Percentiles rank a stretch among this genome's conserved stretches.
These are phyloP conservation scores for Trialeurodes vaporariorum DNA, from an alignment of 1,140 invertebrate genomes.

Conservation along the genomic window DNA sequence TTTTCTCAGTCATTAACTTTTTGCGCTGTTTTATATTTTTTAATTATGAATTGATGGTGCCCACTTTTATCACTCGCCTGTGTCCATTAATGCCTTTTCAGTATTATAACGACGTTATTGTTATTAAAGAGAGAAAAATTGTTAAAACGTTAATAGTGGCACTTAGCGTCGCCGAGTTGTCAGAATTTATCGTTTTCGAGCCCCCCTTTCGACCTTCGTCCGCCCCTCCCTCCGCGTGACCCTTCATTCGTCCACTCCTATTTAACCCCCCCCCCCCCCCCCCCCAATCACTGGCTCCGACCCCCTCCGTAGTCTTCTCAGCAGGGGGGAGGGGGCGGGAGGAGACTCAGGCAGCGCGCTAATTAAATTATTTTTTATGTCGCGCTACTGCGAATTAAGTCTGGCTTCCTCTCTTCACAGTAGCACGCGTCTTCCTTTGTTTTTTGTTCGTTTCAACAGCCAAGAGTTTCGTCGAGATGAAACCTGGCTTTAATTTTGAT, in stretches of 20 bases:
- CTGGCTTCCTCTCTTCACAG: neutral
- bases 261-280: too few relatives aligned
- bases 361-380: neutral
- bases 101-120: neutral
- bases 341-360: neutral
- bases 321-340: neutral
- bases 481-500: too few relatives aligned
- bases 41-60: constrained; percentile 1
- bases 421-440: too few relatives aligned
- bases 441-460: too few relatives aligned
- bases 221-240: too few relatives aligned
- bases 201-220: neutral
- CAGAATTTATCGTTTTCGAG: neutral
- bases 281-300: too few relatives aligned
- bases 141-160: neutral
- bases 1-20: neutral
- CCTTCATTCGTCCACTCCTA: too few relatives aligned
- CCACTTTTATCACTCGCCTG: neutral
- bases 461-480: too few relatives aligned
- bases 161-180: neutral
- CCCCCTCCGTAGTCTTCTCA: too few relatives aligned
- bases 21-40: neutral
- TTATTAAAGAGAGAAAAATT: neutral
- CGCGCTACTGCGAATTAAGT: neutral
- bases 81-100: neutral